These are phyloP conservation scores for Hemitrygon akajei DNA, from an alignment of 2,797 vertebrate genomes.

Conservation along the genomic window DNA sequence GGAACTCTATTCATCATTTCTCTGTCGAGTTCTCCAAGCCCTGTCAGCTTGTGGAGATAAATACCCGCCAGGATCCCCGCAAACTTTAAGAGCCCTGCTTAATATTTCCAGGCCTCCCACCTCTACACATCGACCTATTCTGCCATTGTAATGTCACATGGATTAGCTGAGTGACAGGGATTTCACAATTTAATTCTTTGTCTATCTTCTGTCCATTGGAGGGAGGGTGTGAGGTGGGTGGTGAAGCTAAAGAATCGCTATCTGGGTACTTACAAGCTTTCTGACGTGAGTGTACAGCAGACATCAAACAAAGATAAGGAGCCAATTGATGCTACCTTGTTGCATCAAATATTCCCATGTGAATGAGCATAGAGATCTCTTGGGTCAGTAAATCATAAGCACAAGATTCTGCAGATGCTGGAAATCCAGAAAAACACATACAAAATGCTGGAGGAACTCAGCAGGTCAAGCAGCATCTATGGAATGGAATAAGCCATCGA, in stretches of 20 bases:
- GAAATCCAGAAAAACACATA: too few relatives aligned
- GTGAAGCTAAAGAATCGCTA: neutral
- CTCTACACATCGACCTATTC: neutral
- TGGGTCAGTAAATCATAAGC: neutral
- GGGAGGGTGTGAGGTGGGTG: neutral
- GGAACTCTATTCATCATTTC: neutral
- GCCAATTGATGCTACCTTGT: neutral
- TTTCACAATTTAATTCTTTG: neutral
- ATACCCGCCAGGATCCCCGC: neutral
- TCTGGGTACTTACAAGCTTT: neutral
- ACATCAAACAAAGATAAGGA: neutral
- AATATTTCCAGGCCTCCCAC: neutral
- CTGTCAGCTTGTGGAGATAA: neutral
- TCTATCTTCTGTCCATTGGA: neutral
- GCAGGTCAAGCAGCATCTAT: too few relatives aligned
- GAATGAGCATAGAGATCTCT: neutral
- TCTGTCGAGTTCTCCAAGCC: neutral
- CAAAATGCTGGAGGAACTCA: too few relatives aligned
- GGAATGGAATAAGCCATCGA: too few relatives aligned
- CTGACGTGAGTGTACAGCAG: too few relatives aligned
- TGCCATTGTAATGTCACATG: neutral
- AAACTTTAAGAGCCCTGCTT: neutral
- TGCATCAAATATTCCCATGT: neutral
- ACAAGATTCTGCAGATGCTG: too few relatives aligned
- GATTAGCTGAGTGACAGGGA: neutral